Evolutionary conservation across 1,140 invertebrate species (phyloP), one percentile per base, ranked within the genome.

Genomic region (Formica selysi): DNA sequence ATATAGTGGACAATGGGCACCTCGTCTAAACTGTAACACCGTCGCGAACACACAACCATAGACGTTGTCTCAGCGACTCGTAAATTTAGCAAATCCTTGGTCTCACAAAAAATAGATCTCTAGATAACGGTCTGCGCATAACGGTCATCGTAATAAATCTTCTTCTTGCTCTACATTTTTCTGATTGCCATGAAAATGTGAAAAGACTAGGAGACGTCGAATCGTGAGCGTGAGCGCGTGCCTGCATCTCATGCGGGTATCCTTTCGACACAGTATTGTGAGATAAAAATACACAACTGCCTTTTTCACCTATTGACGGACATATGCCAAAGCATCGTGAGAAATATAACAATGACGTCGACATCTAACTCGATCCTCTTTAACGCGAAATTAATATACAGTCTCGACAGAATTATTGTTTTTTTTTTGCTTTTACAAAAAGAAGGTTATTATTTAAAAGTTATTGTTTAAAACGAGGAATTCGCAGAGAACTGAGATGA

Each of bases 11-110:
- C 85, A 87, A 91, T 74, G 41, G 13, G 83, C 19, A 61, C 51
- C 78, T 93, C 86, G 87, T 93, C 84, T 89, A 92, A 92, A 93
- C 78, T 93, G 92, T 92, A 93, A 92, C 90, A 87, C 29, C 41
- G 80, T 86, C 76, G 71, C 22, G 41, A 29, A 1, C 22, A 19
- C 29, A 36, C 51, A 84, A 62, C 74, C 68, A 83, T 54, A 32
- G n/a, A 11, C n/a, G 67, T 38, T 59, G 51, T 5, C 10, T 5
- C n/a, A 22, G 59, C 61, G 44, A 57, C 88, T 93, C 87, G 91
- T 93, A 94, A 94, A 93, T 94, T 92, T 92, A 87, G 59, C 2
- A 89, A 93, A 91, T 89, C 36, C 64, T 70, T 67, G 44, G 11
- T 1, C 0, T 6, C 16, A 61, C 80, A 87, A 92, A 92, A 93